Evolutionary conservation across 1,140 invertebrate species (phyloP), one percentile per base, ranked within the genome.

Genomic region (Meloidogyne hapla): DNA sequence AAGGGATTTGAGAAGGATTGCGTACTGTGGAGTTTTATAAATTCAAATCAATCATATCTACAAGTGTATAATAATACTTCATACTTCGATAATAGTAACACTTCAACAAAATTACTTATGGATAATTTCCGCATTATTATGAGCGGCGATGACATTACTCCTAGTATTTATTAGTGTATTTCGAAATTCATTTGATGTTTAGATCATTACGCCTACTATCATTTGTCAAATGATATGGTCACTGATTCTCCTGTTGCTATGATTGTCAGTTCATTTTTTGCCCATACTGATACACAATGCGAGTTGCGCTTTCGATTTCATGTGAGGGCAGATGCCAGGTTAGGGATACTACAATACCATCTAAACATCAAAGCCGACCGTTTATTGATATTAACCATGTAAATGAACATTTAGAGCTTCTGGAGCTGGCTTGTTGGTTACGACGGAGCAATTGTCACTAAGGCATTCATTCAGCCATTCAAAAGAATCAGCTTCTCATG

Each of bases 181-280:
- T 56, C 1, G 8, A 8, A n/a, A 56, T 0, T 56, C 18, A 15
- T 48, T 15, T 56, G 4, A 5, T n/a, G 8, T n/a, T 56, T 56
- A 56, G 48, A 56, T 56, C 48, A 56, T 63, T 72, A 18, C 9
- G 33, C 70, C 9, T 45, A 13, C 42, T 25, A 26, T 26, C 48
- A 18, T 28, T 56, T 25, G 38, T 80, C 65, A 21, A 23, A n/a
- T 61, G 76, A 73, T 25, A 84, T 56, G 82, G 84, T 69, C 80
- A 84, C 64, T 82, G 83, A 65, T 75, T 21, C 61, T 33, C 15
- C 23, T 65, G 42, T 84, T 45, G 79, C 81, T 23, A 82, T 82
- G 81, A 70, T 82, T 38, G 74, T 84, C 15, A 82, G 66, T 12
- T 38, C 82, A 10, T 82, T 84, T 65, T 82, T 72, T 68, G 82